Evolutionary conservation across 2,113 vertebrate genomes (phyloP).

Genomic region (Ancistrus triradiatus): DNA sequence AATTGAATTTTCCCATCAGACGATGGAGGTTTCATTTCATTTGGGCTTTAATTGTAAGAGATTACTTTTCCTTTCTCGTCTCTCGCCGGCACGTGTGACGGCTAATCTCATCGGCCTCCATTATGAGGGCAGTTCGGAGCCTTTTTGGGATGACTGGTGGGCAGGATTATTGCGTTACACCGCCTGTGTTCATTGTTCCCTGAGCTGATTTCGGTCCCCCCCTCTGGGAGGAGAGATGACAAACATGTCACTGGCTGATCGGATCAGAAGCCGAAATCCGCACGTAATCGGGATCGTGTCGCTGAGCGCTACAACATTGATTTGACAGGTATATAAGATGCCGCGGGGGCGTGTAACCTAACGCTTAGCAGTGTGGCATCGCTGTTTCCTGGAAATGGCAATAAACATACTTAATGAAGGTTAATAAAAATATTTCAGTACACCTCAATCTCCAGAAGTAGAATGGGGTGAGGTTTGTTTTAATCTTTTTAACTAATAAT

Average conservation of each 20-base stretch:
- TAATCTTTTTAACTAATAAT: too few relatives aligned
- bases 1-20: neutral
- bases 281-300: neutral
- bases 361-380: too few relatives aligned
- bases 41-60: slow-evolving; percentile 36
- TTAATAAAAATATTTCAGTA: too few relatives aligned
- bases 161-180: slow-evolving; percentile 43
- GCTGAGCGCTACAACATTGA: neutral
- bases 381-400: too few relatives aligned
- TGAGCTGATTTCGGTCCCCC: slow-evolving; percentile 6
- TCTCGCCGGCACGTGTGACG: neutral
- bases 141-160: slow-evolving; percentile 29
- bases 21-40: slow-evolving; percentile 35
- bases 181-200: slow-evolving; percentile 17
- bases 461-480: too few relatives aligned
- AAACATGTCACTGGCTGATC: slow-evolving; percentile 10
- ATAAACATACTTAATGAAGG: too few relatives aligned
- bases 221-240: slow-evolving; percentile 3
- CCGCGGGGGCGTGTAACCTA: neutral
- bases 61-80: slow-evolving; percentile 26
- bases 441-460: too few relatives aligned
- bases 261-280: slow-evolving; percentile 18
- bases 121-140: slow-evolving; percentile 16
- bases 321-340: slow-evolving; percentile 23
- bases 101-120: slow-evolving; percentile 41